These are phyloP conservation scores for Nautilus pompilius DNA, from an alignment of 1,140 invertebrate genomes.

Conservation along the genomic window DNA sequence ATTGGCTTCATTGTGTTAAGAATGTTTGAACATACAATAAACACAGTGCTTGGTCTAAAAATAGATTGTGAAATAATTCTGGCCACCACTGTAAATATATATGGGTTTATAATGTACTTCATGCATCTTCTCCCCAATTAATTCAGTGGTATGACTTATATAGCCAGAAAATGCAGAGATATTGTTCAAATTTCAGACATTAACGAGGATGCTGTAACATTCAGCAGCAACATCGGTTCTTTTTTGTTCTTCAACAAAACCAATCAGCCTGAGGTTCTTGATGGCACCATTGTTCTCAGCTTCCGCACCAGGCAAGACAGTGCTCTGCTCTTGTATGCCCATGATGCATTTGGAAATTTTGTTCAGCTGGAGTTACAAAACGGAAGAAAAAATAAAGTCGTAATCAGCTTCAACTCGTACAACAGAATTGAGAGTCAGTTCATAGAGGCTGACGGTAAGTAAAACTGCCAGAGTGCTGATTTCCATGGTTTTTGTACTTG, in stretches of 20 bases:
- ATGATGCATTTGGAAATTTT: constrained; percentile 92
- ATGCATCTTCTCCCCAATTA: no score
- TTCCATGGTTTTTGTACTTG: no score
- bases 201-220: constrained; percentile 84
- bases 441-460: constrained; percentile 14
- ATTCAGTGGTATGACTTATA: no score
- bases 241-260: constrained; percentile 70
- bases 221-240: constrained; percentile 67
- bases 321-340: constrained; percentile 82
- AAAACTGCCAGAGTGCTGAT: no score
- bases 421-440: constrained; percentile 24
- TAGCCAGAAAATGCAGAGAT: no score
- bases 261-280: constrained; percentile 69
- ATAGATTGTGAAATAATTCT: no score
- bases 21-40: no score
- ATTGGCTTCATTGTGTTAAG: no score
- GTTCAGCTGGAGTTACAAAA: constrained; percentile 82
- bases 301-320: constrained; percentile 75
- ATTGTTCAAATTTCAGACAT: constrained; percentile 87
- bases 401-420: constrained; percentile 32
- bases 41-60: no score
- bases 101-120: no score
- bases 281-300: constrained; percentile 78
- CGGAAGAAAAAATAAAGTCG: constrained; percentile 56
- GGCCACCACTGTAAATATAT: no score